Evolutionary conservation across 2,797 vertebrate species (phyloP), one percentile per base, ranked within the genome.

Genomic region (Clarias laeviceps): DNA sequence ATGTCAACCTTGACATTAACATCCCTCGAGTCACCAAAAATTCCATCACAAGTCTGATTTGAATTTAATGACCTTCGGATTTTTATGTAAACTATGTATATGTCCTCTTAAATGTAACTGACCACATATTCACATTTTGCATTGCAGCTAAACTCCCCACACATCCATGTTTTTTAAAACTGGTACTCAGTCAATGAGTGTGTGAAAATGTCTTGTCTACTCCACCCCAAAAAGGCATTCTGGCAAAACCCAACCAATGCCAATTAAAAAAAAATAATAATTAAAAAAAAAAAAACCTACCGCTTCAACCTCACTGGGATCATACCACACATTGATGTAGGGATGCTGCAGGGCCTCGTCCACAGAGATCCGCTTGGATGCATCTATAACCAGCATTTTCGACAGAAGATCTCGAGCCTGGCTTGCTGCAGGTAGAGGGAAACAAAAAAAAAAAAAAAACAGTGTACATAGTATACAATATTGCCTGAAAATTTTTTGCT

Each of bases 301-400:
- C 37, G 97, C 98, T 94, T 99, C 98, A 89, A 98, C 98, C 93
- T 99, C 98, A 27, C 97, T 96, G 3, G 97, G 97, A 86, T 99
- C 98, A 86, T 98, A 99, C 98, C 98, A 99, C 91, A 99, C 97
- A 80, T 99, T 99, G 94, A 99, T 99, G 69, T 99, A 99, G 0
- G 98, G 96, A 90, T 99, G 98, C 93, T 98, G 97, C 3, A 99
- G 95, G 76, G 98, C 98, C 90, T 99, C 98, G 64, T 98, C 97
- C 92, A 99, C 98, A 0, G 98, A 99, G 91, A 99, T 99, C 86
- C 98, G 95, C 91, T 98, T 99, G 50, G 97, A 98, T 34, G 98
- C 96, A 32, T 99, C 98, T 90, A 99, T 99, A 87, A 99, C 98
- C 94, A 99, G 95, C 98, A 99, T 99, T 95, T 99, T 99, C 83